Evolutionary conservation across 37 sponge, comb jelly and placozoan species (phyloP).

Genomic region (Agelas oroides): DNA sequence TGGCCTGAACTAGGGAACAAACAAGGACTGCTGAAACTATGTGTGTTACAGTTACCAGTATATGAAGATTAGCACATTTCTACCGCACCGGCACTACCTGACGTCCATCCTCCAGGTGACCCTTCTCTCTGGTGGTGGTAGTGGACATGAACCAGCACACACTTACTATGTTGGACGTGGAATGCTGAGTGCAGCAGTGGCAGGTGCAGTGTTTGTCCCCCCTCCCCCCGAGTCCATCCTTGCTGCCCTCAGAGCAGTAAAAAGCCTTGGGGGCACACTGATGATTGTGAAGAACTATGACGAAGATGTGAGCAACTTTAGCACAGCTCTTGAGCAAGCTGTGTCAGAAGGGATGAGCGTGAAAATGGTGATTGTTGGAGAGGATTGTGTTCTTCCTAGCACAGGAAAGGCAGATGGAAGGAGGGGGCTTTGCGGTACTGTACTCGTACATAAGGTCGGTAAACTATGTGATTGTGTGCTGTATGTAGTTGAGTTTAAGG

Average conservation of each 20-base stretch:
- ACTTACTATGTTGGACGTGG: slow-evolving; percentile 89
- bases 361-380: slow-evolving; percentile 89
- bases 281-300: slow-evolving; percentile 97
- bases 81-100: too few relatives aligned
- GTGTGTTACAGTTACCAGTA: too few relatives aligned
- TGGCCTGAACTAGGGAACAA: too few relatives aligned
- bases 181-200: slow-evolving; percentile 95
- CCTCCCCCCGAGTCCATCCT: slow-evolving; percentile 85
- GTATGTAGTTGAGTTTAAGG: too few relatives aligned
- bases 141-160: slow-evolving; percentile 98
- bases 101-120: slow-evolving; percentile 86
- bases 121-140: slow-evolving; percentile 95
- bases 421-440: slow-evolving; percentile 89
- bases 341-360: slow-evolving; percentile 83
- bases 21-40: too few relatives aligned
- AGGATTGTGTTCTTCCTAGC: slow-evolving; percentile 86
- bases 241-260: slow-evolving; percentile 77
- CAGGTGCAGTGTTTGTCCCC: slow-evolving; percentile 94
- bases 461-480: neutral
- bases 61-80: too few relatives aligned
- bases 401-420: slow-evolving; percentile 71
- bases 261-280: slow-evolving; percentile 83
- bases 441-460: slow-evolving; percentile 91
- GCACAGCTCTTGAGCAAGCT: slow-evolving; percentile 91
- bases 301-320: slow-evolving; percentile 96